A percentile compares a stretch with the other conserved stretches of the same genome.
Evolutionary conservation across 2,888 invertebrate species (phyloP).

Genomic region (Lithophane semibrunnea): DNA sequence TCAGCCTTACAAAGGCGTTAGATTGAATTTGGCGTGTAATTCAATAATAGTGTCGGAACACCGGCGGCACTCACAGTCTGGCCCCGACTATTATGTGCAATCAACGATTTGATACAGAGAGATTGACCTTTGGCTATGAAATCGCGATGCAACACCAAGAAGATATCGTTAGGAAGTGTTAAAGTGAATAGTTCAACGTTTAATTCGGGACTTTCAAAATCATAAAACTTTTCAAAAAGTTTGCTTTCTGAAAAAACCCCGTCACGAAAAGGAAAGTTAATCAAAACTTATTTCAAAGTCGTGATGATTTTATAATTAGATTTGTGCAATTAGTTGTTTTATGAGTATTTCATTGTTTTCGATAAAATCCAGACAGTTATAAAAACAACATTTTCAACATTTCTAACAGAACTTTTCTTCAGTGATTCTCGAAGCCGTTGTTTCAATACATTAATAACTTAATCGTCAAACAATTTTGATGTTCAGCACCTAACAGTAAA

Average conservation of each 20-base stretch:
- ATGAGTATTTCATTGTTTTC: slow-evolving; percentile 47
- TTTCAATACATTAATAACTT: slow-evolving; percentile 40
- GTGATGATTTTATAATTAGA: slow-evolving; percentile 53
- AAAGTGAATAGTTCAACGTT: slow-evolving; percentile 69
- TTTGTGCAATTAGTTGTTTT: slow-evolving; percentile 40
- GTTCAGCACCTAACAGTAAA: slow-evolving; percentile 16
- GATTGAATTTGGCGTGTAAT: slow-evolving; percentile 85
- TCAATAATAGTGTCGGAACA: slow-evolving; percentile 86
- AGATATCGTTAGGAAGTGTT: slow-evolving; percentile 71
- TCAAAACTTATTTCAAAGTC: slow-evolving; percentile 51
- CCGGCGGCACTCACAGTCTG: slow-evolving; percentile 86
- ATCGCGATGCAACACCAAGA: slow-evolving; percentile 69
- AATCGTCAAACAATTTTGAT: slow-evolving; percentile 42
- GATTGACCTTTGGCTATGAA: slow-evolving; percentile 81
- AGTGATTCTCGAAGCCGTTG: slow-evolving; percentile 9
- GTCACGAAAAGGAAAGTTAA: slow-evolving; percentile 49
- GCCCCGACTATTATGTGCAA: slow-evolving; percentile 82
- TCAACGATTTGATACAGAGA: slow-evolving; percentile 85
- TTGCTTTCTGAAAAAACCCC: slow-evolving; percentile 39
- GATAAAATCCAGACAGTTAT: slow-evolving; percentile 33
- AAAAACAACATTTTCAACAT: slow-evolving; percentile 25
- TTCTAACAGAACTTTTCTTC: slow-evolving; percentile 17
- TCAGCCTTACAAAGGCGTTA: slow-evolving; percentile 80
- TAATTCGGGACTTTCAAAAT: slow-evolving; percentile 73
- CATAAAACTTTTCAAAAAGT: slow-evolving; percentile 43